Conservation (phyloP, 2,888 invertebrate genomes). For the Lysandra bellargus region DNA sequence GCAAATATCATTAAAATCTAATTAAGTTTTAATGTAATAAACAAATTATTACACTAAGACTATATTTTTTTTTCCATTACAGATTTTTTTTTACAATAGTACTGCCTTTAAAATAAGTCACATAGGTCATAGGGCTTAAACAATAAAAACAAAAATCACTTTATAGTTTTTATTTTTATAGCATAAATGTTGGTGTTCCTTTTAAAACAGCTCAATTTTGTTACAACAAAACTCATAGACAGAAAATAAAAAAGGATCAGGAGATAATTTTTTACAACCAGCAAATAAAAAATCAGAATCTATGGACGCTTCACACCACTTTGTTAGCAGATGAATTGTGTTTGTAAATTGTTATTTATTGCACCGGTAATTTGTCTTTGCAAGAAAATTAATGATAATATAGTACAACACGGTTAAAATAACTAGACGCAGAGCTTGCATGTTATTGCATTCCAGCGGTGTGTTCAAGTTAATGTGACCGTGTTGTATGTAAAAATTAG, state of each 20-base stretch:
- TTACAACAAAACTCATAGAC: not conserved
- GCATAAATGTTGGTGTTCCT: not conserved
- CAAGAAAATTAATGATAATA: not conserved
- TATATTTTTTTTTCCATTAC: no score
- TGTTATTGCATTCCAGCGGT: no score
- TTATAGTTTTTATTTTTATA: not conserved
- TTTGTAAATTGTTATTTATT: not conserved
- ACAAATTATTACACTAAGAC: no score
- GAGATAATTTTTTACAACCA: not conserved
- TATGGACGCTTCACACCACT: no score
- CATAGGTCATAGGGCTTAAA: not conserved
- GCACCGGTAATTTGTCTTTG: not conserved
- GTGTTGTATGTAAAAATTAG: not conserved
- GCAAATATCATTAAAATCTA: no score
- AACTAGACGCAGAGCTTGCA: no score
- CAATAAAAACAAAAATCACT: not conserved
- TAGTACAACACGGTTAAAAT: not conserved
- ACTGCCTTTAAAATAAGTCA: not conserved
- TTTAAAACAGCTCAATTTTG: not conserved
- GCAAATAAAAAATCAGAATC: not conserved
- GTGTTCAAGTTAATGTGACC: no score
- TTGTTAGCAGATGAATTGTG: not conserved
- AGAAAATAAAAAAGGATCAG: not conserved
- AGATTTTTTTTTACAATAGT: not conserved
- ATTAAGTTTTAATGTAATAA: no score